Evolutionary conservation across 2,797 vertebrate species (phyloP).

Genomic region (Crax fasciolata): DNA sequence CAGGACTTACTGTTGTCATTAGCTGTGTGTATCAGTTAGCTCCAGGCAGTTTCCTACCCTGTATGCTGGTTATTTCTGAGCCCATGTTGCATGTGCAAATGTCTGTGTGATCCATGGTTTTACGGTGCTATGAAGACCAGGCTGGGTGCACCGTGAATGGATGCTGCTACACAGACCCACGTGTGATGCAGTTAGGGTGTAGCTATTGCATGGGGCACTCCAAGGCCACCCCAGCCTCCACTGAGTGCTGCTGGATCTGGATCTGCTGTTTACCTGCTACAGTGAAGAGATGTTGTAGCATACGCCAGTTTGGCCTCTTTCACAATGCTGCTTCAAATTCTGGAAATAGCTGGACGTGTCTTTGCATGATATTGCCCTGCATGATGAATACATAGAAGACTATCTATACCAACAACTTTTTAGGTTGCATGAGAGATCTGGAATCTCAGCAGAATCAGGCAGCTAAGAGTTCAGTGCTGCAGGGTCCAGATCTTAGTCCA

Average conservation of each 20-base stretch:
- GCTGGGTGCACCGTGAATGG: background rate
- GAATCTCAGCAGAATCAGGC: background rate
- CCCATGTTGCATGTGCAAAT: background rate
- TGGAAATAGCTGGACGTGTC: background rate
- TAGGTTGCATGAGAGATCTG: background rate
- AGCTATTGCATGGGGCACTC: background rate
- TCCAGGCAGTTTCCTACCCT: slow-evolving; percentile 12
- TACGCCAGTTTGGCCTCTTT: background rate
- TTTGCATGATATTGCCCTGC: background rate
- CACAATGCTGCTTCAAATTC: background rate
- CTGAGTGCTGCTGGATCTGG: accelerated
- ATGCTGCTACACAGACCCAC: no score
- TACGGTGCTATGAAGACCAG: background rate
- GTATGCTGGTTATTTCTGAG: background rate
- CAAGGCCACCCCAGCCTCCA: background rate
- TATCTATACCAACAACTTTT: background rate
- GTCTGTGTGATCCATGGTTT: background rate
- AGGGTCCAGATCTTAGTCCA: background rate
- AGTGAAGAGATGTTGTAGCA: background rate
- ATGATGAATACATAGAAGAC: accelerated
- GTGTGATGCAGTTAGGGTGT: background rate
- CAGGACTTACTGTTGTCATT: slow-evolving; percentile 5
- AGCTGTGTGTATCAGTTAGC: background rate
- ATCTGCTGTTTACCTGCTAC: background rate
- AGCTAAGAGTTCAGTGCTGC: background rate